phyloP scores from a whole-genome alignment of 2,797 vertebrate species.

The Brachymystax lenok region DNA sequence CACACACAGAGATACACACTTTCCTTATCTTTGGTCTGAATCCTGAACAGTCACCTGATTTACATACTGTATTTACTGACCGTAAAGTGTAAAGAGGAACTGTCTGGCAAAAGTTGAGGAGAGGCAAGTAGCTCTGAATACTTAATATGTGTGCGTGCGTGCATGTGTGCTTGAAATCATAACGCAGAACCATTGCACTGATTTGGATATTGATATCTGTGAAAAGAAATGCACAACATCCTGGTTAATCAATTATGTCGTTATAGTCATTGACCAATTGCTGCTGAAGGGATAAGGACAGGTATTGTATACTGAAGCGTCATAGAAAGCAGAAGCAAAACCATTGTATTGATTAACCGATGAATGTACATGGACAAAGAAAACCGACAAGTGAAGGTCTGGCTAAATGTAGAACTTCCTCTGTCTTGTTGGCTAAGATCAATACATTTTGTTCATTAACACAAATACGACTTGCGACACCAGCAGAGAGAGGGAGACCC shows the following conservation, averaged over 20 bases:
- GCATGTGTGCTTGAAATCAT: too few relatives aligned
- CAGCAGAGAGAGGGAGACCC: not conserved
- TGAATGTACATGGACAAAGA: not conserved
- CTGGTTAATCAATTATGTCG: not conserved
- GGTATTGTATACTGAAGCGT: not conserved
- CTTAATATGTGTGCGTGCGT: not conserved
- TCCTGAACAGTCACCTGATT: not conserved
- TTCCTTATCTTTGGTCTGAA: not conserved
- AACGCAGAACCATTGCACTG: too few relatives aligned
- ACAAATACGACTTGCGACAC: not conserved
- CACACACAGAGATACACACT: not conserved
- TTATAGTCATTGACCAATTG: not conserved
- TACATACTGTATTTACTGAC: not conserved
- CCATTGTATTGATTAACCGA: not conserved
- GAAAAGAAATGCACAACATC: not conserved
- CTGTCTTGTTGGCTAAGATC: not conserved
- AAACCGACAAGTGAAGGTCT: not conserved
- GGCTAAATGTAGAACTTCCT: not conserved
- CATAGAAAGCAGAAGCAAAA: not conserved
- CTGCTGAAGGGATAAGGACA: not conserved
- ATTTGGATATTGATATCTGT: too few relatives aligned
- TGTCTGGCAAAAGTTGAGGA: not conserved
- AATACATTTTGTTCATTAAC: not conserved
- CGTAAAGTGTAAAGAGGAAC: not conserved
- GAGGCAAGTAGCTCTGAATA: not conserved